Base-by-base conservation (phyloP, 2,797 vertebrate genomes). In the Poeciliopsis gracilis region DNA sequence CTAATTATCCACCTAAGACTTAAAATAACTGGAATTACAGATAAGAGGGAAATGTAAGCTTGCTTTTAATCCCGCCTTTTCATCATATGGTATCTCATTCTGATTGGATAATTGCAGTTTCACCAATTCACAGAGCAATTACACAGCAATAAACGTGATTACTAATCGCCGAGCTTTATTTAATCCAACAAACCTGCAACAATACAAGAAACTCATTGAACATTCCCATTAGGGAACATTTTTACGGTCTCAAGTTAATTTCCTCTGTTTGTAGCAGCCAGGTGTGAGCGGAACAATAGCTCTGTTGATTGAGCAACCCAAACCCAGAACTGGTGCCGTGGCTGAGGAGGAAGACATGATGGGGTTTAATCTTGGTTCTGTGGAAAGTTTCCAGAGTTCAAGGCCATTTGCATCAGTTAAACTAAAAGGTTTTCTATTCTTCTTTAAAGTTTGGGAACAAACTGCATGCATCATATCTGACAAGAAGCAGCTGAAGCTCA, bases 141-240 rank as follows among this genome's bases (percentile, higher is more conserved):
- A 87, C 59, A 75, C 80, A 67, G 82, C 78, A 85, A 88, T 85
- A 84, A 75, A 78, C 79, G 80, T 77, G 5, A 89, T 84, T 82
- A 84, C 79, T 86, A 86, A 90, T 90, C 46, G 49, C 80, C 84
- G 78, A 80, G 86, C 86, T 84, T 87, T 81, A 81, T 89, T 91
- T 91, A 90, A 93, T 90, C 89, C 84, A 57, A 88, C 86, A 90
- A 89, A 82, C 87, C 77, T 76, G 71, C 81, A 81, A 91, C 89
- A 90, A 91, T 88, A 36, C 80, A 82, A 76, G 73, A 80, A 86
- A 84, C 61, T 87, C 83, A 72, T 74, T 90, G 84, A 82, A 73
- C 63, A n/a, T 75, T 71, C 83, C 76, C 49, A 79, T 87, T 86
- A 79, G 77, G 36, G 25, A 80, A 36, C 33, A 71, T 81, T 86